These are phyloP conservation scores for Plutella xylostella DNA, from an alignment of 2,888 invertebrate species.

Conservation along the genomic window DNA sequence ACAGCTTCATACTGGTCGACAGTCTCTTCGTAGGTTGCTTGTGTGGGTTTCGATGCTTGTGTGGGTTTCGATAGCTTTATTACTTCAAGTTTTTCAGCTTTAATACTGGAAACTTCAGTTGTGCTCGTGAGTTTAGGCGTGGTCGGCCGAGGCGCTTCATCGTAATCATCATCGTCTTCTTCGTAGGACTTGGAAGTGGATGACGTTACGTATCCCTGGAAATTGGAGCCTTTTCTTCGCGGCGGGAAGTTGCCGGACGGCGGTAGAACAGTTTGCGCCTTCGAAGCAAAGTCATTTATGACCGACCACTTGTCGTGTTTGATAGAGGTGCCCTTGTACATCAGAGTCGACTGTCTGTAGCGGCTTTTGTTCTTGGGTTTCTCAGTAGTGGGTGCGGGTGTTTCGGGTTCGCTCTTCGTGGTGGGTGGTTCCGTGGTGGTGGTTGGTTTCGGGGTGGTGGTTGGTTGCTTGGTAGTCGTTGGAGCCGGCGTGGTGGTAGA, in stretches of 20 bases:
- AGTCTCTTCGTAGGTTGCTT: conserved; percentile 25
- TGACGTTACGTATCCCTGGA: conserved; percentile 42
- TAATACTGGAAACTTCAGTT: conserved; percentile 16
- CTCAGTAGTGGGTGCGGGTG: conserved; percentile 19
- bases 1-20: conserved; percentile 24
- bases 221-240: conserved; percentile 55
- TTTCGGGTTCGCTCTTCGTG: conserved; percentile 17
- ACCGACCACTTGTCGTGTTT: conserved; percentile 55
- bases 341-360: conserved; percentile 51
- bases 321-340: conserved; percentile 56
- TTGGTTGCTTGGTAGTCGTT: conserved; percentile 14
- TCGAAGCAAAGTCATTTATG: conserved; percentile 23
- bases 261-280: conserved; percentile 24
- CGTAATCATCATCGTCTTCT: conserved; percentile 26
- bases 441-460: conserved; percentile 21
- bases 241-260: conserved; percentile 24
- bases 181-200: conserved; percentile 31
- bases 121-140: conserved; percentile 12
- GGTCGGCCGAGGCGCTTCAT: neutral
- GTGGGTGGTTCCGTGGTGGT: conserved; percentile 26
- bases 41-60: conserved; percentile 20
- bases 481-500: conserved; percentile 28
- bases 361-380: conserved; percentile 43
- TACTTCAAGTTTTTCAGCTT: conserved; percentile 12
- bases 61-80: conserved; percentile 21